Conservation (phyloP, 1,140 invertebrate species). For the Lordiphosa stackelbergi region DNA sequence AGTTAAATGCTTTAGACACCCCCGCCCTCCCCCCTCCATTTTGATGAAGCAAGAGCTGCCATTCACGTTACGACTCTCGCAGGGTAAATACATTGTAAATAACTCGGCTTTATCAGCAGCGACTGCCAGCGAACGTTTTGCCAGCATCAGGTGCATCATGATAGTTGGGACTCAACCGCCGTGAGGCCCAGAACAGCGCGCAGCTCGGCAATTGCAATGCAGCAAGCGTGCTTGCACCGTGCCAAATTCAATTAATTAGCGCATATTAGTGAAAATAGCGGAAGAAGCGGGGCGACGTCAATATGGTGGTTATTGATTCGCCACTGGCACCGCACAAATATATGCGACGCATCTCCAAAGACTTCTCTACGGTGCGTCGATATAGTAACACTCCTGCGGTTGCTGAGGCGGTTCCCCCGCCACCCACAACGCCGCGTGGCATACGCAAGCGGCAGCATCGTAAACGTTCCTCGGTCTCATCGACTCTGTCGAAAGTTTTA, state of each 20-base stretch:
- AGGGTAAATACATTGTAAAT: constrained; percentile 25
- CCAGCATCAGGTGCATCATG: constrained; percentile 54
- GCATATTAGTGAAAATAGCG: constrained; percentile 45
- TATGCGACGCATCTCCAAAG: constrained; percentile 67
- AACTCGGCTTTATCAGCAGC: constrained; percentile 23
- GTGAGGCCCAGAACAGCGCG: constrained; percentile 16
- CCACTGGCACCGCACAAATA: constrained; percentile 62
- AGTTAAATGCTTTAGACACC: constrained; percentile 8
- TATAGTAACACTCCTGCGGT: constrained; percentile 60
- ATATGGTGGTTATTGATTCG: constrained; percentile 60
- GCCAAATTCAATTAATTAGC: constrained; percentile 47
- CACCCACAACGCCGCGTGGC: constrained; percentile 40
- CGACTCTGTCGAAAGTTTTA: constrained; percentile 73
- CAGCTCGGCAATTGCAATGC: constrained; percentile 8
- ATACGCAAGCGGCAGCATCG: constrained; percentile 59
- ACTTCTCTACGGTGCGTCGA: constrained; percentile 70
- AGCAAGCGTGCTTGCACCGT: constrained; percentile 1
- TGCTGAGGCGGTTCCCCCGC: background rate
- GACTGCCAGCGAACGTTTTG: background rate
- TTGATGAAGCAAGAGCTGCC: constrained; percentile 1
- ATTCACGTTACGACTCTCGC: constrained; percentile 10
- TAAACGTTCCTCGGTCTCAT: constrained; percentile 73
- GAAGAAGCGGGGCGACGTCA: background rate
- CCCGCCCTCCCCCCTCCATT: background rate
- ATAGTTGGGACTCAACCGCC: constrained; percentile 47